Base-by-base conservation (phyloP, 2,797 vertebrate genomes). In the Clarias laeviceps region DNA sequence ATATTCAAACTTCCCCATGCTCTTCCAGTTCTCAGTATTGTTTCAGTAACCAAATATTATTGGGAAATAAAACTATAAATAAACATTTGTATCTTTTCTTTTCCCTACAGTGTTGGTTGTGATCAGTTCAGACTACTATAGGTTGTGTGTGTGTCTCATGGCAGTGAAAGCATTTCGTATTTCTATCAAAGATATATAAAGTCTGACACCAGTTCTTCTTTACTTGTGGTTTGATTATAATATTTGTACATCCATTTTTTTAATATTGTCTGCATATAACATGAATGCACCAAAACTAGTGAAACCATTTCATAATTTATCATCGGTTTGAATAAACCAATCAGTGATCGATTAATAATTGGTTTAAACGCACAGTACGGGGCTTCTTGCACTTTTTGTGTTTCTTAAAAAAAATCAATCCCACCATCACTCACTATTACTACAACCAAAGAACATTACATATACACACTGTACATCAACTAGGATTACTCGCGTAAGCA, bases 41-140 rank as follows among this genome's bases (percentile, higher is more conserved):
- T 65, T 80, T 80, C n/a, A 29, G 78, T 50, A 65, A 65, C 62
- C 9, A 40, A n/a, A 79, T 34, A 59, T 57, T 34, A 4, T 20
- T 78, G 61, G 57, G 22, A 24, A 79, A 79, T n/a, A 61, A 62
- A 37, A 78, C 12, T 61, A 40, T 78, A 57, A 57, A 78, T 37
- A 62, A 24, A 12, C 7, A 29, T 32, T 27, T 56, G 45, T 77
- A 4, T 72, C 1, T 27, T 18, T 20, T 15, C n/a, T 20, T 50
- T 14, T 7, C n/a, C n/a, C 15, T n/a, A 20, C 62, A 76, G 32
- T 32, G 27, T 59, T 59, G 4, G 29, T 8, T 22, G 11, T 5
- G 24, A 56, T 27, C 15, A 32, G 4, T 77, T 61, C n/a, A 56
- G 56, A 78, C 11, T 34, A 37, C 22, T 37, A 14, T 62, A 17